phyloP scores from a whole-genome alignment of 2,113 vertebrate species.

The Oryctolagus cuniculus region DNA sequence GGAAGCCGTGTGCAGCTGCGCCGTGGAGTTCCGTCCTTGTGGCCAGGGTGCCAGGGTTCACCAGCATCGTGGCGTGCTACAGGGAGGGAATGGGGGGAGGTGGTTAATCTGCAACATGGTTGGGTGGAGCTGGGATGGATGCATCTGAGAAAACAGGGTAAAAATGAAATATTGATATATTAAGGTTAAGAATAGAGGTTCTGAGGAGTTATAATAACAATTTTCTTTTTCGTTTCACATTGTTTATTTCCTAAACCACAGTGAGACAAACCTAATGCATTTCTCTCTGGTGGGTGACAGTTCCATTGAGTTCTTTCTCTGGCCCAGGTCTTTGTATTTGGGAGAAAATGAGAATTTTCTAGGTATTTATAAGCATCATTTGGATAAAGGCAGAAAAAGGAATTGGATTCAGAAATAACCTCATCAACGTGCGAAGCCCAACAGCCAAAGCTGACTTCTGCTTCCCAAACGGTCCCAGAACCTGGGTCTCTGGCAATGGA shows the following conservation, averaged over 20 bases:
- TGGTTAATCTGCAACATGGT: neutral
- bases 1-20: neutral
- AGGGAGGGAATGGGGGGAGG: rapidly evolving
- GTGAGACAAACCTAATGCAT: slow-evolving; percentile 52
- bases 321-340: slow-evolving; percentile 43
- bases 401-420: slow-evolving; percentile 57
- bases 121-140: neutral
- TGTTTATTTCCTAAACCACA: slow-evolving; percentile 48
- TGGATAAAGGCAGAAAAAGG: slow-evolving; percentile 60
- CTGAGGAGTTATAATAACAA: slow-evolving; percentile 5
- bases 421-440: slow-evolving; percentile 56
- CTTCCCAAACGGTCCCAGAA: neutral
- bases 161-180: slow-evolving; percentile 14
- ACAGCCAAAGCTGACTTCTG: neutral
- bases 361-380: slow-evolving; percentile 50
- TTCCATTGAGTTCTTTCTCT: slow-evolving; percentile 4
- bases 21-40: neutral
- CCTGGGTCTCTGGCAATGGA: neutral
- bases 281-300: slow-evolving; percentile 50
- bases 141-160: neutral
- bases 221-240: slow-evolving; percentile 57
- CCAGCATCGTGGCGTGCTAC: neutral
- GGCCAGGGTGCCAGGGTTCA: neutral
- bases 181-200: slow-evolving; percentile 35
- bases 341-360: slow-evolving; percentile 42